Conservation (phyloP, 2,888 invertebrate genomes). For the Omphaloscelis lunosa region DNA sequence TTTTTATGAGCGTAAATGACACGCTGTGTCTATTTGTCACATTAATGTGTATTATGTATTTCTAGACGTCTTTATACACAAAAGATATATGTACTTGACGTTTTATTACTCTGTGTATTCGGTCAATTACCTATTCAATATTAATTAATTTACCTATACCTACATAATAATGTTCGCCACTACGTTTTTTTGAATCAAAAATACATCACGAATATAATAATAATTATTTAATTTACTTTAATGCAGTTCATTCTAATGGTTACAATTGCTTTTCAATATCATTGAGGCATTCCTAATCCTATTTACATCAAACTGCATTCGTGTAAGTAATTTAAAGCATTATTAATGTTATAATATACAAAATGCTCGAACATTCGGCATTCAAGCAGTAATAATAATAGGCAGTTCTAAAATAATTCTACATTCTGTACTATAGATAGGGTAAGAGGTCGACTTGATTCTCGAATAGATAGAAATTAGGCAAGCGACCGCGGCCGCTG, state of each 20-base stretch:
- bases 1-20: slow-evolving; percentile 7
- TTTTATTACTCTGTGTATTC: not conserved
- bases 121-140: not conserved
- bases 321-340: slow-evolving; percentile 10
- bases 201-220: not conserved
- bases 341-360: not conserved
- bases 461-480: slow-evolving; percentile 73
- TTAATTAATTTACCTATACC: not conserved
- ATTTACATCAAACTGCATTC: not conserved
- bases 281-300: slow-evolving; percentile 9
- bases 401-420: not conserved
- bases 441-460: slow-evolving; percentile 35
- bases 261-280: not conserved
- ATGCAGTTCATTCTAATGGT: not conserved
- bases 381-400: slow-evolving; percentile 22
- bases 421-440: slow-evolving; percentile 39
- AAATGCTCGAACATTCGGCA: not conserved
- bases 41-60: slow-evolving; percentile 3
- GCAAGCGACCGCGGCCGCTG: slow-evolving; percentile 72
- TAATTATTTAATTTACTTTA: not conserved
- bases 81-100: not conserved
- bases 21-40: not conserved
- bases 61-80: not conserved
- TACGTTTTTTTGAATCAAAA: not conserved
- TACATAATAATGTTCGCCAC: too few species aligned